Percentiles rank a stretch among this genome's conserved stretches.
Evolutionary conservation across 2,113 vertebrate genomes (phyloP).

Genomic region (Rousettus leschenaultii): DNA sequence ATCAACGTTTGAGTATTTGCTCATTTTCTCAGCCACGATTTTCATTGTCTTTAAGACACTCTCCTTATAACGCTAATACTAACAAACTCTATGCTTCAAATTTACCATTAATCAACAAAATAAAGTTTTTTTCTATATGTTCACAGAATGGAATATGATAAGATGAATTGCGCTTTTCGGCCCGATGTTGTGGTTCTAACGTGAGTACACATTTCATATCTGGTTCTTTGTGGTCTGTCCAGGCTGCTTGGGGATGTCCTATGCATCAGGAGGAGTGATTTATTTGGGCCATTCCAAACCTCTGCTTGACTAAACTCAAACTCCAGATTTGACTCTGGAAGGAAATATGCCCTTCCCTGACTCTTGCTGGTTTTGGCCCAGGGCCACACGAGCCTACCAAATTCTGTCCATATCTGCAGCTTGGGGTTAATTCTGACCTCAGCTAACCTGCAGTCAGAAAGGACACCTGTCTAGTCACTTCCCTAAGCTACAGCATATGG

Average conservation of each 20-base stretch:
- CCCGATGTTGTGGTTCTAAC: neutral
- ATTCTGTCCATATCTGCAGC: neutral
- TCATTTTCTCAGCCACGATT: neutral
- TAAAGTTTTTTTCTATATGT: neutral
- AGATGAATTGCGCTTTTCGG: neutral
- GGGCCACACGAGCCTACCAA: neutral
- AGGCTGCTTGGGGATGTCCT: neutral
- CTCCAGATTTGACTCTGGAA: neutral
- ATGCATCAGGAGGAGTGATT: neutral
- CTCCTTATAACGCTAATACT: neutral
- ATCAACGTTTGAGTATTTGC: neutral
- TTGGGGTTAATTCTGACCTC: neutral
- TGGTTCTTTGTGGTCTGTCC: neutral
- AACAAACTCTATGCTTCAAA: neutral
- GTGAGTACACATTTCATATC: neutral
- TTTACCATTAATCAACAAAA: slow-evolving; percentile 15
- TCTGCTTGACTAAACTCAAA: slow-evolving; percentile 18
- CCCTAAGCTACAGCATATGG: neutral
- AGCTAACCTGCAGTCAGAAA: neutral
- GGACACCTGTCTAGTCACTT: neutral
- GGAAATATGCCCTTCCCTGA: neutral
- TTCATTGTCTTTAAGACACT: slow-evolving; percentile 16
- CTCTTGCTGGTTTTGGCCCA: neutral
- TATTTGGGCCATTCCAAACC: neutral
- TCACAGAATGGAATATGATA: neutral